Conservation (phyloP, 2,113 vertebrate genomes). For the Chaenocephalus aceratus region DNA sequence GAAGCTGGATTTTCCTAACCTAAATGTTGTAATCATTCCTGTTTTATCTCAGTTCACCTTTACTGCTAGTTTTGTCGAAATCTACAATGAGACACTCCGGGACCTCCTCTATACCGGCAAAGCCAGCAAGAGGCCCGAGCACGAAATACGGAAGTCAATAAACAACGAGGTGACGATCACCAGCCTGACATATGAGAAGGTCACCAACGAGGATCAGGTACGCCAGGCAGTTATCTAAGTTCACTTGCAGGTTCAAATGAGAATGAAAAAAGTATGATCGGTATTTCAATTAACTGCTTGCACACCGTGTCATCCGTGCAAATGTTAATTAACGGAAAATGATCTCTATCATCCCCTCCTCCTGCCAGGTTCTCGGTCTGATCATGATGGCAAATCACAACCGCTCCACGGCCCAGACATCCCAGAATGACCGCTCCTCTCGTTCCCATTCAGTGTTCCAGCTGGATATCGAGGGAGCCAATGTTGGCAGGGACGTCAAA, state of each 20-base stretch:
- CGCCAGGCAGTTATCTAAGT: no score
- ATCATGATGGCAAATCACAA: slow-evolving; percentile 91
- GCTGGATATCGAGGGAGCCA: slow-evolving; percentile 89
- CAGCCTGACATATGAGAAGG: slow-evolving; percentile 80
- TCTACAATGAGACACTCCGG: slow-evolving; percentile 94
- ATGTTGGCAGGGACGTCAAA: slow-evolving; percentile 83
- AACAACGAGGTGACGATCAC: slow-evolving; percentile 75
- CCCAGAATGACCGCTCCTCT: slow-evolving; percentile 93
- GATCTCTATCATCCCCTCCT: neutral
- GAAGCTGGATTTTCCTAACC: no score
- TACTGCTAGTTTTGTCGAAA: slow-evolving; percentile 92
- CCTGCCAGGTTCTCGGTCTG: slow-evolving; percentile 88
- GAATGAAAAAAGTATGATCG: neutral
- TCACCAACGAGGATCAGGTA: slow-evolving; percentile 82
- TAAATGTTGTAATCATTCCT: neutral
- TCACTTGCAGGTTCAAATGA: neutral
- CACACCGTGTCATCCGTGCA: neutral
- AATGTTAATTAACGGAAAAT: neutral
- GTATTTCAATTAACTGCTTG: neutral
- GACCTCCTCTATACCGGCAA: slow-evolving; percentile 83
- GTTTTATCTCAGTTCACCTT: slow-evolving; percentile 78
- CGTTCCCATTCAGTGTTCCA: slow-evolving; percentile 92
- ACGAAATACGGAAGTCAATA: slow-evolving; percentile 78
- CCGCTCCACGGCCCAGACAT: slow-evolving; percentile 91
- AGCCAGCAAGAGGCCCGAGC: slow-evolving; percentile 79